Evolutionary conservation across 1,140 invertebrate species (phyloP), one percentile per base, ranked within the genome.

Genomic region (Drosophila teissieri): DNA sequence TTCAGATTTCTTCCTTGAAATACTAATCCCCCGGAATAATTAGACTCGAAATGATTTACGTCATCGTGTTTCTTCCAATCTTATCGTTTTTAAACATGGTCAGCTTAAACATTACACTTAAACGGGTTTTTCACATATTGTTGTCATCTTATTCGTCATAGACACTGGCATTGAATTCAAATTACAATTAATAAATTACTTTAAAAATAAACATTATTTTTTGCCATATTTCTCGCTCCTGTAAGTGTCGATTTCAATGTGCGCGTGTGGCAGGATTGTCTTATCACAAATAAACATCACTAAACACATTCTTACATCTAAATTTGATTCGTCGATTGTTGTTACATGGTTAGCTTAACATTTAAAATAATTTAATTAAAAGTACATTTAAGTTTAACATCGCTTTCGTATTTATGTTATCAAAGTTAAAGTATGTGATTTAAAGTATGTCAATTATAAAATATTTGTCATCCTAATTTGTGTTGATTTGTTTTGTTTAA

Each of bases 241-340:
- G 37, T 62, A n/a, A 0, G 31, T 10, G 31, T 31, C 8, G 31
- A 8, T 31, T 55, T 73, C 37, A 19, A 24, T 37, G 27, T 60
- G 58, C 63, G 57, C 46, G 61, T 37, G 70, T 80, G 81, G 78
- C 73, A 85, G 82, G 74, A 77, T 60, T 73, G 34, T 76, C 83
- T 73, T 88, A 88, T 88, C 84, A 88, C 84, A 89, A 88, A 65
- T 82, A 51, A 83, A 83, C 84, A 79, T 89, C 78, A 86, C 75
- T 68, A 65, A 70, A 68, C 65, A 67, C 61, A 46, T 45, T 19
- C 49, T 42, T 62, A 17, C 40, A 15, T 14, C 40, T 44, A 67
- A 64, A 65, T 37, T 49, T 11, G 48, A 40, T 61, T 42, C 27
- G 51, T 8, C 27, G 34, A 77, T 64, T 39, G 73, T 70, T 19